Base-by-base conservation (phyloP, 2,888 invertebrate species). In the Caenorhabditis uteleia region DNA sequence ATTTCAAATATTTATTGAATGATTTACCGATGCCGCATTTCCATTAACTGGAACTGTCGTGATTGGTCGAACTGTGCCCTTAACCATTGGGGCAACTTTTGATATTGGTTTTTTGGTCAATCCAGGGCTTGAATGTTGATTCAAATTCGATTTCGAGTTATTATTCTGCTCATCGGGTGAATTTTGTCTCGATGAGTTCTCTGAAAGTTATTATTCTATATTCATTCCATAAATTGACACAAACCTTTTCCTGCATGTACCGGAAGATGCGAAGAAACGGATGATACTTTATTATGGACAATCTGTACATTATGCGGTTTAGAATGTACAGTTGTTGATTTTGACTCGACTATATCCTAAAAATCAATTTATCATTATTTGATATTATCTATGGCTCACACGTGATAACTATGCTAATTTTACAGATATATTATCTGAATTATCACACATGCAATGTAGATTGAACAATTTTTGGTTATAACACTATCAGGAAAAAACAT, bases 101-200 rank as follows among this genome's bases (percentile, higher is more conserved):
- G 66, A 66, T 10, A 60, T 66, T 4, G 66, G 66, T 27, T 66
- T 66, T 16, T 60, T 66, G 7, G 39, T n/a, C n/a, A n/a, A n/a
- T n/a, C n/a, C n/a, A n/a, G n/a, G n/a, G n/a, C n/a, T n/a, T n/a
- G n/a, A n/a, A n/a, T n/a, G n/a, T n/a, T n/a, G n/a, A n/a, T n/a
- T n/a, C n/a, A n/a, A n/a, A n/a, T n/a, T n/a, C n/a, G n/a, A n/a
- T n/a, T n/a, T n/a, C n/a, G n/a, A n/a, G n/a, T 66, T 66, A 29
- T 59, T 66, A 39, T 59, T 60, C 26, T 56, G 55, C 40, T 56
- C 59, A 48, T 66, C 59, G 18, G 51, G 57, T 23, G 36, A 48
- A 16, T 46, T 36, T 23, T 61, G 54, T 44, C 45, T 26, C 27
- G 47, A 51, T 27, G 51, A 47, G 18, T 38, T 38, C 26, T 38